Percentiles rank a stretch among this genome's conserved stretches.
Conservation (phyloP, 2,888 invertebrate species). For the Mythimna loreyi region DNA sequence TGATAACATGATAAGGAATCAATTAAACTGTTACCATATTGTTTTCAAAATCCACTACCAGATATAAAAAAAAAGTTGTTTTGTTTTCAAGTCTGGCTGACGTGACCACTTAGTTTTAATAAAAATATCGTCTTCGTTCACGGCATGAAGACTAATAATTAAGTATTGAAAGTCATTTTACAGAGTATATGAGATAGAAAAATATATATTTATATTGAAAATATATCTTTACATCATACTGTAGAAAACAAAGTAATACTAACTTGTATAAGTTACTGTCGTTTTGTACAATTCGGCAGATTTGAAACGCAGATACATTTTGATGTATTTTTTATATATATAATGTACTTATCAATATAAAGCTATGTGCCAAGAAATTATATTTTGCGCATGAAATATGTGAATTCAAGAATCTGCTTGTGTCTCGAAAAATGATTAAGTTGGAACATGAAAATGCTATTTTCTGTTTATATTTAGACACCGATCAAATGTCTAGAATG, state of each 20-base stretch:
- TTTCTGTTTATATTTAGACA: slow-evolving; percentile 5
- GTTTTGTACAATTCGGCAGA: slow-evolving; percentile 29
- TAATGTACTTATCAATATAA: slow-evolving; percentile 38
- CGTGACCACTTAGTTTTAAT: slow-evolving; percentile 42
- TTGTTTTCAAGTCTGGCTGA: slow-evolving; percentile 30
- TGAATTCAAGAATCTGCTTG: slow-evolving; percentile 41
- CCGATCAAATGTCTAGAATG: background rate
- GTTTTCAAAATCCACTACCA: background rate
- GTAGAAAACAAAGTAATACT: slow-evolving; percentile 39
- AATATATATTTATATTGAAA: slow-evolving; percentile 59
- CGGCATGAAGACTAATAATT: slow-evolving; percentile 45
- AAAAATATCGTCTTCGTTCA: slow-evolving; percentile 38
- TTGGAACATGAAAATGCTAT: slow-evolving; percentile 2
- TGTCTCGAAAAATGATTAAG: slow-evolving; percentile 26
- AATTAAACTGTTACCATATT: background rate
- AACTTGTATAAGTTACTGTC: slow-evolving; percentile 27
- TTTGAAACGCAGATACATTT: slow-evolving; percentile 40
- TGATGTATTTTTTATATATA: slow-evolving; percentile 38
- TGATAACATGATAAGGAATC: background rate
- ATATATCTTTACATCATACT: slow-evolving; percentile 47
- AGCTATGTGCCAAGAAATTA: slow-evolving; percentile 59
- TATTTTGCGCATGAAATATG: slow-evolving; percentile 57
- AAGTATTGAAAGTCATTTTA: slow-evolving; percentile 49
- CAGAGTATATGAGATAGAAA: slow-evolving; percentile 51
- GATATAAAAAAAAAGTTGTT: background rate